Evolutionary conservation across 1,140 invertebrate species (phyloP).

Genomic region (Heterodera carotae): DNA sequence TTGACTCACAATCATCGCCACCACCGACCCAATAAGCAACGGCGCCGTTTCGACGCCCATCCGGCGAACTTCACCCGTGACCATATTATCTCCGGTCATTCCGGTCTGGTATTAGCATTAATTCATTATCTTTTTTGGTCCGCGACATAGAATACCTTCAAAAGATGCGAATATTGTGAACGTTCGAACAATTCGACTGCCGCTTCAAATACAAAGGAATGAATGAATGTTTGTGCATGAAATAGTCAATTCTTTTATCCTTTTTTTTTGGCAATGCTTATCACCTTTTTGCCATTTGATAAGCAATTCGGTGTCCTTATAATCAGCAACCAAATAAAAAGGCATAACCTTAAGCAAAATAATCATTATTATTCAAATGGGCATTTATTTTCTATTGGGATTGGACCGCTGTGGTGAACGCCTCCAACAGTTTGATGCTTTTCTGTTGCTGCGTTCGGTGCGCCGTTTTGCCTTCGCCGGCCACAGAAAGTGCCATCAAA

Average conservation of each 20-base stretch:
- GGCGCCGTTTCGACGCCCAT: slow-evolving; percentile 64
- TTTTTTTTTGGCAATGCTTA: slow-evolving; percentile 22
- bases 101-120: slow-evolving; percentile 45
- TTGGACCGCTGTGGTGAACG: slow-evolving; percentile 55
- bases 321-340: slow-evolving; percentile 58
- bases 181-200: slow-evolving; percentile 56
- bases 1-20: slow-evolving; percentile 52
- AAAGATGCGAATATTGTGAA: slow-evolving; percentile 49
- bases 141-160: slow-evolving; percentile 49
- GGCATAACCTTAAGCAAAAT: slow-evolving; percentile 44
- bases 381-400: neutral
- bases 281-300: slow-evolving; percentile 26
- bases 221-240: no score
- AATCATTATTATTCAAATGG: no score
- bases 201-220: slow-evolving; percentile 27
- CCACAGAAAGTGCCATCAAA: slow-evolving; percentile 13
- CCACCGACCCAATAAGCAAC: slow-evolving; percentile 56
- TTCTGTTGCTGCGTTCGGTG: slow-evolving; percentile 8
- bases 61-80: slow-evolving; percentile 57
- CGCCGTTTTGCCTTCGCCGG: neutral
- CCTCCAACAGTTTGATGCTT: slow-evolving; percentile 33
- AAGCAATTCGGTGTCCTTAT: slow-evolving; percentile 47
- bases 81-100: slow-evolving; percentile 61
- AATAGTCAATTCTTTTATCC: no score
- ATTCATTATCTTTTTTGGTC: neutral